Evolutionary conservation across 2,888 invertebrate genomes (phyloP).

Genomic region (Papilio gigon): DNA sequence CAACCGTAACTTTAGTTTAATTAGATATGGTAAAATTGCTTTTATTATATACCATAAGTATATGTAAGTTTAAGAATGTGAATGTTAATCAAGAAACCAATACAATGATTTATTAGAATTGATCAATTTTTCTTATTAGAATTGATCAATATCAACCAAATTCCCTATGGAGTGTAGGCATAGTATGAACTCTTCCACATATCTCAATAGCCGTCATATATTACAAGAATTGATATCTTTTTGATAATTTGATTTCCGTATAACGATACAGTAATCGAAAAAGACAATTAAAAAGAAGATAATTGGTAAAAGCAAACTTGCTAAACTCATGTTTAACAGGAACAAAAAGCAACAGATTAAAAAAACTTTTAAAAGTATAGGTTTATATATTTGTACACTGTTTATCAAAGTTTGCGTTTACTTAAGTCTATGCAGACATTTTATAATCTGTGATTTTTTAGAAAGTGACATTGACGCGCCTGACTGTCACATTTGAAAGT

Average conservation of each 20-base stretch:
- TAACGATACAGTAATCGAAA: not conserved
- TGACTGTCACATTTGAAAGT: slow-evolving; percentile 11
- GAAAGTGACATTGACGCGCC: slow-evolving; percentile 15
- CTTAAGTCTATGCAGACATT: not conserved
- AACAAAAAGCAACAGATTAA: not conserved
- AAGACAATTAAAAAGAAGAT: not conserved
- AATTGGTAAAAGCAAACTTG: not conserved
- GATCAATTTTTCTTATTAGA: too few relatives aligned
- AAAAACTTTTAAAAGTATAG: not conserved
- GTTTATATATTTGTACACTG: not conserved
- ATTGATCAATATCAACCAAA: too few relatives aligned
- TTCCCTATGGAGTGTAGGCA: too few relatives aligned
- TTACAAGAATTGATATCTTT: too few relatives aligned
- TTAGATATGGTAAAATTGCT: not conserved
- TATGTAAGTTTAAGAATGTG: too few relatives aligned
- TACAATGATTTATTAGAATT: too few relatives aligned
- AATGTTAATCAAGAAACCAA: too few relatives aligned
- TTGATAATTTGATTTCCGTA: too few relatives aligned
- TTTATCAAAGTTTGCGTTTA: not conserved
- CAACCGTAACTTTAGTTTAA: not conserved
- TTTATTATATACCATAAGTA: not conserved
- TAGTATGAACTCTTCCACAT: too few relatives aligned
- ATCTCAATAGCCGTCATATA: too few relatives aligned
- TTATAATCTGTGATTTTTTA: not conserved
- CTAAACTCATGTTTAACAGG: not conserved